A percentile compares a stretch with the other conserved stretches of the same genome.
phyloP scores from a whole-genome alignment of 2,888 invertebrate genomes.

The Iselma pallidipennis region DNA sequence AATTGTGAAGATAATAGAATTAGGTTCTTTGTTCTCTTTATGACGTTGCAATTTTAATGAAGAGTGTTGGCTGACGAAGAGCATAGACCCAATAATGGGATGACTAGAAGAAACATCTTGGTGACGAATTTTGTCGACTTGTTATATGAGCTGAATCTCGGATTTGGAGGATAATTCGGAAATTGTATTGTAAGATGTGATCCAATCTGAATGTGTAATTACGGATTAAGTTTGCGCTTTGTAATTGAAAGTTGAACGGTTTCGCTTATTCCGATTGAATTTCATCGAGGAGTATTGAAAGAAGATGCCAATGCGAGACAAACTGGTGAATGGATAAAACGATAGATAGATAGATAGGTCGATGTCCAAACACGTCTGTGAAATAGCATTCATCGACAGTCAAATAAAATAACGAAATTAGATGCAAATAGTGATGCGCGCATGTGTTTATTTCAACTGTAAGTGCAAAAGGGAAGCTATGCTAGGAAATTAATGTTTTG shows the following conservation, averaged over 20 bases:
- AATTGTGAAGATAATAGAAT: constrained; percentile 3
- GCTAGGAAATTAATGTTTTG: constrained; percentile 54
- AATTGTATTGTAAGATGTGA: constrained; percentile 9
- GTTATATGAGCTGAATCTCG: not conserved
- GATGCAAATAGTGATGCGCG: constrained; percentile 45
- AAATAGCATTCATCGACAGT: constrained; percentile 39
- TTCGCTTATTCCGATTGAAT: constrained; percentile 6
- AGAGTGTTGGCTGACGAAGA: not conserved
- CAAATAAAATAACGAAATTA: constrained; percentile 46
- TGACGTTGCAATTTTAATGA: constrained; percentile 4
- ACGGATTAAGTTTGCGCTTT: constrained; percentile 9
- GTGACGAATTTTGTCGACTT: not conserved
- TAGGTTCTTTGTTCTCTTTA: constrained; percentile 5
- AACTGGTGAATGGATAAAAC: not conserved
- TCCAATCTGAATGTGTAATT: constrained; percentile 5
- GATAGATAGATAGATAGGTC: constrained; percentile 30
- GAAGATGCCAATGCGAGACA: not conserved
- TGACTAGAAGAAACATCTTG: constrained; percentile 1
- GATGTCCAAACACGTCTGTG: constrained; percentile 22
- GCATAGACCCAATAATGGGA: not conserved
- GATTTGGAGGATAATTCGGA: constrained; percentile 3
- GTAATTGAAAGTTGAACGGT: constrained; percentile 6
- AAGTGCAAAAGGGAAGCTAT: constrained; percentile 50
- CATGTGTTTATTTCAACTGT: constrained; percentile 46
- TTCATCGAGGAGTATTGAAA: not conserved